Evolutionary conservation across 2,888 invertebrate genomes (phyloP).

Genomic region (Trilocha varians): DNA sequence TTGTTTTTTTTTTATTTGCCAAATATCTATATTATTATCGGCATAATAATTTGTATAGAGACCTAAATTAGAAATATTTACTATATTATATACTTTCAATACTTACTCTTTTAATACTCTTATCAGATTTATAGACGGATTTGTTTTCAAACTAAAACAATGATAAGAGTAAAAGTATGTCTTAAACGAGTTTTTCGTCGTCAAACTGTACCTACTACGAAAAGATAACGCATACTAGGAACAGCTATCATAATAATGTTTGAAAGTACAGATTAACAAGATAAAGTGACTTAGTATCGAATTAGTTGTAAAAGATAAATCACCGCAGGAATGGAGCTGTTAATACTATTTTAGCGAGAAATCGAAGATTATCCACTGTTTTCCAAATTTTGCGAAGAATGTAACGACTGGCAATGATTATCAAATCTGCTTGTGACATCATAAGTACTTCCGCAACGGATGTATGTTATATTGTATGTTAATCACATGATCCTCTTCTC

Average conservation of each 20-base stretch:
- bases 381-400: too few relatives aligned
- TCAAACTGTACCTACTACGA: background rate
- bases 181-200: background rate
- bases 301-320: background rate
- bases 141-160: background rate
- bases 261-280: background rate
- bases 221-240: background rate
- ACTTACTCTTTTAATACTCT: background rate
- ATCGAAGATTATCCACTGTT: too few relatives aligned
- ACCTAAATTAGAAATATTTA: too few relatives aligned
- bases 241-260: background rate
- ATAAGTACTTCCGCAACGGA: too few relatives aligned
- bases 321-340: background rate
- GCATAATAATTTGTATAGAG: too few relatives aligned
- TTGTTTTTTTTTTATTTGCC: too few relatives aligned
- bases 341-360: background rate
- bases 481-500: too few relatives aligned
- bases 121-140: background rate
- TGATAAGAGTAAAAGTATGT: background rate
- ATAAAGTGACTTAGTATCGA: background rate
- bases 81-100: too few relatives aligned
- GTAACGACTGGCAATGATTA: too few relatives aligned
- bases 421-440: too few relatives aligned
- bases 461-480: too few relatives aligned
- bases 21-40: too few relatives aligned